Evolutionary conservation across 2,888 invertebrate species (phyloP).

Genomic region (Malacosoma neustria): DNA sequence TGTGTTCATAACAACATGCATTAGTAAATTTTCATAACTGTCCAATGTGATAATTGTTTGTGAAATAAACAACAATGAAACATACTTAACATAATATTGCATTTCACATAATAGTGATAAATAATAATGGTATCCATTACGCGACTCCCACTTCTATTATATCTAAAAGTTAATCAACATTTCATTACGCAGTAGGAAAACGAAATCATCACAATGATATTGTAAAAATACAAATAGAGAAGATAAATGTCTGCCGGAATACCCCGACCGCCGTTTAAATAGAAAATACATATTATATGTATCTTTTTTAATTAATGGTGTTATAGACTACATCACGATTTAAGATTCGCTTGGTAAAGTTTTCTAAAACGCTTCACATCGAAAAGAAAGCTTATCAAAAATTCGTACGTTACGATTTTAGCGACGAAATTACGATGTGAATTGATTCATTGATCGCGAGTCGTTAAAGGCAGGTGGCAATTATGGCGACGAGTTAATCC

Average conservation of each 20-base stretch:
- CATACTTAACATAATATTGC: conserved; percentile 54
- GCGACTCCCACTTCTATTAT: conserved; percentile 63
- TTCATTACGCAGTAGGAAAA: conserved; percentile 69
- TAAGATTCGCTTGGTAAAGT: too few relatives aligned
- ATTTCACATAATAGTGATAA: conserved; percentile 49
- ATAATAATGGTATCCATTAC: conserved; percentile 52
- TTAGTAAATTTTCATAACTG: conserved; percentile 57
- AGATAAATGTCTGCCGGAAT: conserved; percentile 40
- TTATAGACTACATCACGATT: too few relatives aligned
- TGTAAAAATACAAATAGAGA: conserved; percentile 68
- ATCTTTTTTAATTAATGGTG: too few relatives aligned
- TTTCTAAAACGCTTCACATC: too few relatives aligned
- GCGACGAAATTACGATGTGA: too few relatives aligned
- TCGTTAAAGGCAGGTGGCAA: too few relatives aligned
- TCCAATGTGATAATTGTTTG: conserved; percentile 55
- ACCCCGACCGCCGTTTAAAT: conserved; percentile 29
- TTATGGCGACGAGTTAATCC: conserved; percentile 39
- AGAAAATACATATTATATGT: too few relatives aligned
- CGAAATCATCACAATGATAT: conserved; percentile 70
- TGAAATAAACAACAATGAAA: conserved; percentile 42
- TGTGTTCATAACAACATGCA: conserved; percentile 24
- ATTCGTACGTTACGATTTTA: too few relatives aligned
- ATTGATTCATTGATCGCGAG: too few relatives aligned
- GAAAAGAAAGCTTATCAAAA: too few relatives aligned
- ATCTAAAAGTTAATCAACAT: conserved; percentile 63